Base-by-base conservation (phyloP, 2,113 vertebrate species). In the Tachysurus fulvidraco region DNA sequence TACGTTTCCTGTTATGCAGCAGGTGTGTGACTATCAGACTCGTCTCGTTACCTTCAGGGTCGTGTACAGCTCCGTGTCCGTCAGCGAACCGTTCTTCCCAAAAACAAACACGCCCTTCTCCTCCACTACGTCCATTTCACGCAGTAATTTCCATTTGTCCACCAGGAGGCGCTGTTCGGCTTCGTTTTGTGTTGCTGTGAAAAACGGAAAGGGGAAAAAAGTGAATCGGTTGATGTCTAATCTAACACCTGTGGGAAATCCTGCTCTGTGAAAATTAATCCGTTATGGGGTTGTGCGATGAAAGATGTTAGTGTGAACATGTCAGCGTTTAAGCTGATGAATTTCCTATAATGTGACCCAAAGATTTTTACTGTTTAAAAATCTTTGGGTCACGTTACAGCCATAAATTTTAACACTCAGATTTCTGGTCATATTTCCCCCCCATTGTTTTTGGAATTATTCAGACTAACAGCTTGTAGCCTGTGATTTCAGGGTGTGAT, bases 91-190 rank as follows among this genome's bases (percentile, higher is more conserved):
- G 0, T 95, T 92, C 89, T 94, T 92, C 78, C 96, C 96, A 0
- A 99, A 97, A 82, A 99, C 96, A 16, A 99, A 96, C 8, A 94
- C 96, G 0, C 93, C 95, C 87, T 96, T 96, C n/a, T 97, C 96
- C 21, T 94, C 95, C 44, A 96, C 95, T 90, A 96, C 95, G 85
- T 96, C 96, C 92, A 96, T 92, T 85, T 95, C 89, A 87, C 93
- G 89, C 85, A 99, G 90, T 91, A 95, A 92, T 80, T 93, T 94
- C 97, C 96, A 96, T 88, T 96, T 95, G 81, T 97, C 95, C 4
- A 60, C 78, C 8, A 96, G 85, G 69, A 96, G 93, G 65, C 59
- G 91, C 87, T 50, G 92, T 50, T 97, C 94, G 0, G 86, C 88
- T 65, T 95, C 93, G 0, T 83, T 93, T 69, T 88, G 86, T 28